Conservation (phyloP, 2,113 vertebrate species). For the Cryptotis parvus region DNA sequence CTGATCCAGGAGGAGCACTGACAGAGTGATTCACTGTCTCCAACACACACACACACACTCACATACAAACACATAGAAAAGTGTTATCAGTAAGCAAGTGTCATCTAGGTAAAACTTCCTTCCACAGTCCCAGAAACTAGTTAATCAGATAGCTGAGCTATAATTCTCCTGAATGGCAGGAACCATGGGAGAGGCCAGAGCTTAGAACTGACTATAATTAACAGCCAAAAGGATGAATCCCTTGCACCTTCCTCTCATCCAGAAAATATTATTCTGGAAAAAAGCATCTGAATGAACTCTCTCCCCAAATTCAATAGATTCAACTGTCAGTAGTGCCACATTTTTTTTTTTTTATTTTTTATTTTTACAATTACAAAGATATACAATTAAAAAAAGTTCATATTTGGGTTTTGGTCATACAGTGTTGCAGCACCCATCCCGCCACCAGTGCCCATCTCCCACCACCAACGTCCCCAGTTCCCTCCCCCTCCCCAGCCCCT, state of each 20-base stretch:
- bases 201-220: neutral
- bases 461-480: no score
- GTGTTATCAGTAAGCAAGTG: neutral
- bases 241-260: neutral
- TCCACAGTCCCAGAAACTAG: neutral
- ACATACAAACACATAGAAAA: no score
- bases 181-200: neutral
- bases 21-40: neutral
- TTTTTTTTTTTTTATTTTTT: no score
- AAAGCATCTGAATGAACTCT: neutral
- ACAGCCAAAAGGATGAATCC: neutral
- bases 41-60: no score
- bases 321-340: rapidly evolving
- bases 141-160: neutral
- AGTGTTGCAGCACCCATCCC: no score
- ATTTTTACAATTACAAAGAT: no score
- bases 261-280: neutral
- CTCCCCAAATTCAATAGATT: neutral
- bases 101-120: neutral
- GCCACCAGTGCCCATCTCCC: no score
- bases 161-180: neutral
- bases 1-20: no score
- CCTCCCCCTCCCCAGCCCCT: no score
- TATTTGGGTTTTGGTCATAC: no score
- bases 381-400: no score